phyloP scores from a whole-genome alignment of 2,888 invertebrate genomes.

The Euzetes globulus region DNA sequence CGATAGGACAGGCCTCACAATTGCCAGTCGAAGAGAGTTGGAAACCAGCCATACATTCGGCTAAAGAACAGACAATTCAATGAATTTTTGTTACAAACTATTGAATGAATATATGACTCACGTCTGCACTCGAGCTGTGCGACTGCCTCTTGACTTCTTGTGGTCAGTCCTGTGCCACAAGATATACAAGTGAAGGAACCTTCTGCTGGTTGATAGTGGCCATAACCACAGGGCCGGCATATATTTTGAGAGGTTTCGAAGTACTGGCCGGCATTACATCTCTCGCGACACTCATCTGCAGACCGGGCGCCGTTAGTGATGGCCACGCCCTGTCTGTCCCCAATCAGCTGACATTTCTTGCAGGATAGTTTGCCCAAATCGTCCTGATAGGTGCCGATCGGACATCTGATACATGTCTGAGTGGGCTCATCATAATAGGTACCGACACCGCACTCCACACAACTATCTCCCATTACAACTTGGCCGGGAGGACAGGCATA shows the following conservation, averaged over 20 bases:
- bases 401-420: conserved; percentile 71
- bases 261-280: conserved; percentile 88
- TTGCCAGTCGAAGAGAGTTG: conserved; percentile 65
- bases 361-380: conserved; percentile 83
- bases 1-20: conserved; percentile 84
- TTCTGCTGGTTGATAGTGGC: conserved; percentile 82
- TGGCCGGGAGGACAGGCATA: conserved; percentile 88
- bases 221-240: conserved; percentile 86
- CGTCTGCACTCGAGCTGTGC: conserved; percentile 51
- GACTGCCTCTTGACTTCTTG: conserved; percentile 78
- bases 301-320: conserved; percentile 77
- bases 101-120: conserved; percentile 31
- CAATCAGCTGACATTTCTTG: conserved; percentile 77
- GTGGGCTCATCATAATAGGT: conserved; percentile 66
- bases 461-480: conserved; percentile 86
- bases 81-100: background rate
- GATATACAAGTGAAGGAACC: conserved; percentile 80
- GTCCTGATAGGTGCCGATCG: conserved; percentile 84
- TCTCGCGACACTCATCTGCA: conserved; percentile 82
- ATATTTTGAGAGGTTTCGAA: conserved; percentile 79
- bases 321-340: conserved; percentile 77
- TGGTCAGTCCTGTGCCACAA: conserved; percentile 84
- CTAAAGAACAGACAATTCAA: conserved; percentile 46
- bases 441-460: conserved; percentile 86
- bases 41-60: conserved; percentile 63